Evolutionary conservation across 2,888 invertebrate genomes (phyloP), one percentile per base, ranked within the genome.

Genomic region (Pseudococcus jackbeardsleyi): DNA sequence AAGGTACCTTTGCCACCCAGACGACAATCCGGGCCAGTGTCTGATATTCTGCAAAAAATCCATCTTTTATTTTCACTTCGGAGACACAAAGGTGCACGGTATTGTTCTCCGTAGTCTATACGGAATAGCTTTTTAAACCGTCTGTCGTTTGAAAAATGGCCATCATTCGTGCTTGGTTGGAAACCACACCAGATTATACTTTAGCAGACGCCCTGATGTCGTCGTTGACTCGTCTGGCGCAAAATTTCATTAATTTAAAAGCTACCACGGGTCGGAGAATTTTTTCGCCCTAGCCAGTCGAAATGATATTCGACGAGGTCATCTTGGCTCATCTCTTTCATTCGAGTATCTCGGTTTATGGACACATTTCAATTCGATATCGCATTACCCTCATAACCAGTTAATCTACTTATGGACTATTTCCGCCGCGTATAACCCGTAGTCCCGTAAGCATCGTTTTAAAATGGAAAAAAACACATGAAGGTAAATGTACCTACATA

Each of bases 341-440:
- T 12, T 17, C 15, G 26, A 33, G 59, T 59, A 59, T 59, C 59
- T 59, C 19, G 59, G 19, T 59, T 59, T 59, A 59, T 59, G 59
- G 59, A 59, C 59, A 59, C 59, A 59, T 72, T 72, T 72, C 22
- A 72, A 72, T 72, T 72, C 33, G 68, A 72, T 72, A 72, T 72
- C 68, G 33, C 26, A 33, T 72, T 72, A 72, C 68, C 68, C 68
- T 72, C 68, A 72, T 72, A 72, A 72, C 68, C 68, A 72, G 68
- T 72, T 72, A 72, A 72, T 72, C 68, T 72, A 72, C 68, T 72
- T 72, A 59, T n/a, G 59, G n/a, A 72, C 68, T 72, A 72, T 72
- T 72, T 72, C 68, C 68, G 68, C 12, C 26, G 68, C 68, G 4
- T 26, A 72, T 33, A 33, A 72, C 68, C 68, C 68, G 68, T n/a